phyloP scores from a whole-genome alignment of 2,888 invertebrate genomes.

The Drosophila mimetica region DNA sequence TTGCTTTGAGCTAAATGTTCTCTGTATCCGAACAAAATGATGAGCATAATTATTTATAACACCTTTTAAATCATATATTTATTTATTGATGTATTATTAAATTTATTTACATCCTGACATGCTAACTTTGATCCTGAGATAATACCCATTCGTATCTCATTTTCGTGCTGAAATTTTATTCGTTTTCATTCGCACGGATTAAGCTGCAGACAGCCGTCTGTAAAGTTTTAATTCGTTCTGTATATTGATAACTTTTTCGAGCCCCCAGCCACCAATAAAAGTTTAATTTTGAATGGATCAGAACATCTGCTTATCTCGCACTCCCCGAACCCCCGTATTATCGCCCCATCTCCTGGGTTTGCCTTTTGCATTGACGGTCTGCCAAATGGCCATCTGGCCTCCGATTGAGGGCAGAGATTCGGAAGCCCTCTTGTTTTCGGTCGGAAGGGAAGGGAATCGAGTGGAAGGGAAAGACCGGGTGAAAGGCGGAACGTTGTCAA shows the following conservation, averaged over 20 bases:
- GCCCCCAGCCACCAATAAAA: constrained; percentile 11
- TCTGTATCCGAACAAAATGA: too few species aligned
- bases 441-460: not conserved
- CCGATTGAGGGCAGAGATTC: constrained; percentile 31
- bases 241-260: constrained; percentile 19
- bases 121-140: not conserved
- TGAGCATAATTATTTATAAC: too few species aligned
- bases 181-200: not conserved
- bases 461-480: not conserved
- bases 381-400: constrained; percentile 37
- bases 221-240: constrained; percentile 25
- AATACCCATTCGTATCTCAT: not conserved
- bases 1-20: too few species aligned
- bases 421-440: constrained; percentile 1
- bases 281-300: constrained; percentile 16
- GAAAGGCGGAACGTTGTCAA: constrained; percentile 32
- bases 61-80: too few species aligned
- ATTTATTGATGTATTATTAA: too few species aligned
- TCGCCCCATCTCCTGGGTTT: constrained; percentile 13
- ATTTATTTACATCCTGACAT: not conserved
- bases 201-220: constrained; percentile 15
- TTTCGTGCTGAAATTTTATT: not conserved
- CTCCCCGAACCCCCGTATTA: not conserved
- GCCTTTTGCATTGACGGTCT: constrained; percentile 26
- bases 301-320: constrained; percentile 24